A percentile compares a stretch with the other conserved stretches of the same genome.
Conservation (phyloP, 2,888 invertebrate species). For the Habrosyne pyritoides region DNA sequence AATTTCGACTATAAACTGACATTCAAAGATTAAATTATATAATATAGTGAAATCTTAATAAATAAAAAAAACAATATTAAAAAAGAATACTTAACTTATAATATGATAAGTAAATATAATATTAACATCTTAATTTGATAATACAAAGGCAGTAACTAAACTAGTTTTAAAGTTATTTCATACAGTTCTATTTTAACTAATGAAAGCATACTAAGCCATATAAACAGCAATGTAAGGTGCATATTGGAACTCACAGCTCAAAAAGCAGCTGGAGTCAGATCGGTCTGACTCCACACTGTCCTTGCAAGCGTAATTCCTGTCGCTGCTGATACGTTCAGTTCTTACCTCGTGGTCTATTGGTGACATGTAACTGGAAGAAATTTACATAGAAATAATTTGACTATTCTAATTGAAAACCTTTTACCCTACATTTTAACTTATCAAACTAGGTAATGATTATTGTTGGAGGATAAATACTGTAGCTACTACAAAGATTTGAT, state of each 20-base stretch:
- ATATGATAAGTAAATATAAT: background rate
- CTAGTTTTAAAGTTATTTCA: background rate
- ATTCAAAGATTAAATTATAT: background rate
- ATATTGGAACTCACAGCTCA: conserved; percentile 75
- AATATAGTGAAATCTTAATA: background rate
- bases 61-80: background rate
- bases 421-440: too few relatives aligned
- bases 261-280: conserved; percentile 80
- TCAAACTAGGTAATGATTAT: too few relatives aligned
- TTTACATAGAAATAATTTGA: too few relatives aligned
- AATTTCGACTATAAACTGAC: too few relatives aligned
- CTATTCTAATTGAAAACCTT: too few relatives aligned
- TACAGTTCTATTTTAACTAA: background rate
- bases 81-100: too few relatives aligned
- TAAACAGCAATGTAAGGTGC: conserved; percentile 18
- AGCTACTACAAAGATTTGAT: too few relatives aligned
- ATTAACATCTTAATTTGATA: background rate
- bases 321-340: conserved; percentile 47
- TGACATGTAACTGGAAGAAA: conserved; percentile 69
- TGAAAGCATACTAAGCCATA: conserved; percentile 4
- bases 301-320: conserved; percentile 63
- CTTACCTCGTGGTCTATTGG: conserved; percentile 80
- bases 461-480: too few relatives aligned
- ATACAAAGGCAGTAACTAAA: too few relatives aligned
- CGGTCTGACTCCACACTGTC: conserved; percentile 66